Evolutionary conservation across 2,888 invertebrate species (phyloP), one percentile per base, ranked within the genome.

Genomic region (Cremastinae sp.): DNA sequence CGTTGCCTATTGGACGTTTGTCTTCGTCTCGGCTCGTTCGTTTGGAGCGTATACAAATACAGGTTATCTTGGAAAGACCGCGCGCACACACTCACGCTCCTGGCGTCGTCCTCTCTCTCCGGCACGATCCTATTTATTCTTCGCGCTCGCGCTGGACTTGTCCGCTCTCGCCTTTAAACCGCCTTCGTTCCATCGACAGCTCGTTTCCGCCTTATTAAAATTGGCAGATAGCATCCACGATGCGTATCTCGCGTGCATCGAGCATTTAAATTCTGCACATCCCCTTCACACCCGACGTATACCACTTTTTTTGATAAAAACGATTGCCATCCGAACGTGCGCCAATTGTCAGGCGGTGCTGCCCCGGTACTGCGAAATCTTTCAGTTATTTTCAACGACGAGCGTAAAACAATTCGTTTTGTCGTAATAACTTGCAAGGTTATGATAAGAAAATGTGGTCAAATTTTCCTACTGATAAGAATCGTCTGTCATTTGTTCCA

Each of bases 201-300:
- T 41, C 78, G 75, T 79, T 79, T 79, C 78, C 80, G 80, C 80
- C 78, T 80, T 78, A 80, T 80, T 80, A 79, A 79, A 80, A 77
- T 77, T 79, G 77, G 77, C 77, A 79, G 77, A 80, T 78, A 75
- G 55, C 78, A 58, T 16, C 28, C 56, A 8, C 73, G 76, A 77
- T 77, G 65, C 70, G 70, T 74, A 77, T 77, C 76, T 70, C 41
- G 28, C 28, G 5, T 28, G 28, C 28, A 10, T 9, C 41, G 51
- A 39, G 70, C 51, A 35, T 64, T 66, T 43, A 16, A 49, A 20
- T 61, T 66, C 45, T 55, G 61, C 56, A 43, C 65, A 73, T 12
- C 65, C 35, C 20, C 45, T 47, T 37, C 69, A 70, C 35, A 43
- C 28, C 28, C 2, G 2, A 28, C 49, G 14, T 37, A 2, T 16